Percentiles rank a stretch among this genome's conserved stretches.
phyloP scores from a whole-genome alignment of 2,113 vertebrate genomes.

The Haliaeetus leucogaster region DNA sequence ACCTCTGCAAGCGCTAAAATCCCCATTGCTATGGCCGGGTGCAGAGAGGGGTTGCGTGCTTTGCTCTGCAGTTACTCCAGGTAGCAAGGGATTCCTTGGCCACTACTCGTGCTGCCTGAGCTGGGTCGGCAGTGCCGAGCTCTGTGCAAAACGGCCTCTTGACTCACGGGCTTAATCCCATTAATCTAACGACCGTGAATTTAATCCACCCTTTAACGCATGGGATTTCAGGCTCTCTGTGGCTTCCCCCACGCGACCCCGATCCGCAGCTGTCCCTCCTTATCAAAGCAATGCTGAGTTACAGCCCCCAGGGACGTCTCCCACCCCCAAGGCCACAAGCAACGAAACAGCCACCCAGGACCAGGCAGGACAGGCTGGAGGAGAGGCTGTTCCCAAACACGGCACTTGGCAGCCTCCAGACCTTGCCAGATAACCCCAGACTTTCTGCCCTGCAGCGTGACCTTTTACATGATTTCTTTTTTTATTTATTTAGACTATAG shows the following conservation, averaged over 20 bases:
- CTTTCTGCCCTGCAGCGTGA: background rate
- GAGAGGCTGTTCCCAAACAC: background rate
- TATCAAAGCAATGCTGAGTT: background rate
- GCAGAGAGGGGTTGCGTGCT: background rate
- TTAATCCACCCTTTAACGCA: background rate
- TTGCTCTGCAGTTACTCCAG: background rate
- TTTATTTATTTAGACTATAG: background rate
- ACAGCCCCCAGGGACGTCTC: background rate
- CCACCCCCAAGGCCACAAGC: background rate
- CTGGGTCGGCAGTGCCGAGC: background rate
- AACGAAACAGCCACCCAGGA: background rate
- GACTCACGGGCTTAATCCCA: background rate
- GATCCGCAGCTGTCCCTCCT: background rate
- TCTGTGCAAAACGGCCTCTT: background rate
- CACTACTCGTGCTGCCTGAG: background rate
- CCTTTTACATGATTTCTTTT: background rate
- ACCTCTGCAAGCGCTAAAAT: background rate
- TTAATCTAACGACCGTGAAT: background rate
- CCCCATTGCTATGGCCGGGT: accelerated
- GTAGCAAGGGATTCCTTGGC: background rate
- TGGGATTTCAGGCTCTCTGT: background rate
- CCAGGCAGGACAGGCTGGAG: background rate
- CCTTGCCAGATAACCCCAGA: accelerated
- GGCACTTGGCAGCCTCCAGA: background rate
- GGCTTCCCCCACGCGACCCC: accelerated